Evolutionary conservation across 2,888 invertebrate genomes (phyloP), one percentile per base, ranked within the genome.

Genomic region (Pollenia amentaria): DNA sequence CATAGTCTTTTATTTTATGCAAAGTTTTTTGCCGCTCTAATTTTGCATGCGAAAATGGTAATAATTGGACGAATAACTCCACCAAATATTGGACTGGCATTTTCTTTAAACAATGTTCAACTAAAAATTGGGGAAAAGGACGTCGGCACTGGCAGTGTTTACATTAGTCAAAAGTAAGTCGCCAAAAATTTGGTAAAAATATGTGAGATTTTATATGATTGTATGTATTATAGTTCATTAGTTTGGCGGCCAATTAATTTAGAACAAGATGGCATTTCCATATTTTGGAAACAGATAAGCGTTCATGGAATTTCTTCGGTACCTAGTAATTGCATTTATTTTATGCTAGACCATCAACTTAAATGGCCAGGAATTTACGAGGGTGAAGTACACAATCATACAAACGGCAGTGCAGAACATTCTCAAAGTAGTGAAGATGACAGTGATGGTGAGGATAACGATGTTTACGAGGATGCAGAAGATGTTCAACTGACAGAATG

Each of bases 401-500:
- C 79, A 40, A 89, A 90, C 14, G 82, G 89, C 60, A 16, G 78
- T 21, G 14, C 84, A 85, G 21, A 87, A 65, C 11, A 38, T n/a
- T 18, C 80, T 21, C 14, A 88, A 84, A 21, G 89, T 85, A 76
- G 75, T 42, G 89, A 90, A 9, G 90, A 90, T 16, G 90, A 89
- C 7, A 90, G 91, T 10, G 90, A 90, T 0, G 91, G 92, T 64
- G 92, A 91, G 64, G 91, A 91, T 69, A 90, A 89, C 42, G 91
- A 92, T 29, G 90, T 91, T 0, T 85, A 91, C 40, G 91, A 90
- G 3, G 91, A 91, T n/a, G 94, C 94, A 79, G 95, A 95, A 75
- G 91, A 91, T 44, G 91, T 90, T 40, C 89, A 80, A 67, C 94
- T 95, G 80, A 96, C 96, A 14, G 97, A 97, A 92, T 94, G 97